Evolutionary conservation across 1,140 invertebrate species (phyloP), one percentile per base, ranked within the genome.

Genomic region (Palaemon carinicauda): DNA sequence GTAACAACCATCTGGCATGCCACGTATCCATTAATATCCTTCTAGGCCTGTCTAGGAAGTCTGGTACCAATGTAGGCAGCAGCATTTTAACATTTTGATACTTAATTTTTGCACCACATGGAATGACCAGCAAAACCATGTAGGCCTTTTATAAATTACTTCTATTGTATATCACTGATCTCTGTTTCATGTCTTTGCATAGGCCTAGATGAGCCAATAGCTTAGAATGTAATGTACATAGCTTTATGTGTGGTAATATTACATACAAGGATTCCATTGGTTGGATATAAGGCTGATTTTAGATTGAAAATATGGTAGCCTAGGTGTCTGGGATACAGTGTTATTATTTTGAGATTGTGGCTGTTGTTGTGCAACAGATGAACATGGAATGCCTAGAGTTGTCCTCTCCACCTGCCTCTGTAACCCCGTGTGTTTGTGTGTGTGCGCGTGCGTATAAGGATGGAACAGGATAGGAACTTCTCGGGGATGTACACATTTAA

Each of bases 141-240:
- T 85, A 85, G 82, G 82, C 82, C 82, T 79, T 85, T 85, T 78
- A 85, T 85, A 79, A 51, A 71, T 79, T 78, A 85, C 74, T 85
- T 78, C 77, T 71, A 78, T 79, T 85, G 77, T 78, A 78, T 65
- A 79, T 71, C 74, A 85, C 69, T 85, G 77, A 85, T 79, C 82
- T 85, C 82, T 85, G 74, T 78, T 85, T 78, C 82, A 85, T 85
- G 82, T 85, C 56, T 85, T 65, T 73, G 81, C 81, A 74, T 85
- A 78, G 82, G 82, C 82, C 74, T 85, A 85, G 82, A 85, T 79
- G 74, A 85, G 82, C 82, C 74, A 52, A 79, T 85, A 85, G 82
- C 77, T 71, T 85, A 85, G 82, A 85, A 17, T 85, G 82, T 85
- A 85, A 79, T 85, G 82, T 85, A 85, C 60, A 85, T 85, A 85